These are phyloP conservation scores for Hylaeus volcanicus DNA, from an alignment of 1,140 invertebrate species.

Conservation along the genomic window DNA sequence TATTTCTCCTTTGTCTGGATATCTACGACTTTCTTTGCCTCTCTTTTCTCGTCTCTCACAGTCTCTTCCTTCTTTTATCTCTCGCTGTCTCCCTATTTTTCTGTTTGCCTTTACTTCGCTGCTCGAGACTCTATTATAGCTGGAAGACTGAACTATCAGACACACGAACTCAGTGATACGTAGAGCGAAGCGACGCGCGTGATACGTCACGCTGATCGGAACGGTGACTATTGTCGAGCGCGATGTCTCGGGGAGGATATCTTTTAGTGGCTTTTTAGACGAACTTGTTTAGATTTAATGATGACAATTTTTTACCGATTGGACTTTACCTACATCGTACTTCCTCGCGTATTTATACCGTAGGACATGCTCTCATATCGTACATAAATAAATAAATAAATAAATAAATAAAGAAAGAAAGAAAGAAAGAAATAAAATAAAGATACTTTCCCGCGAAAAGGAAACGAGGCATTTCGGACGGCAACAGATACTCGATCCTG, in stretches of 20 bases:
- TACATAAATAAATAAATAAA: too few relatives aligned
- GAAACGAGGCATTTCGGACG: neutral
- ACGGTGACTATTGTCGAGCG: neutral
- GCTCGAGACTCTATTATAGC: slow-evolving; percentile 49
- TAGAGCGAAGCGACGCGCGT: neutral
- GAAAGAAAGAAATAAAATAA: too few relatives aligned
- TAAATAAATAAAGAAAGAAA: too few relatives aligned
- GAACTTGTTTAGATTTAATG: too few relatives aligned
- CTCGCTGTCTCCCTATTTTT: slow-evolving; percentile 23
- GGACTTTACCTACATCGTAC: too few relatives aligned
- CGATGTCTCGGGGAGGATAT: neutral
- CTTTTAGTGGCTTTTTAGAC: too few relatives aligned
- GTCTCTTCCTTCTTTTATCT: neutral
- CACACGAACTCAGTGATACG: neutral
- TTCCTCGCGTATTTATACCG: too few relatives aligned
- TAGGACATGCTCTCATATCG: too few relatives aligned
- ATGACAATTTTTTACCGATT: too few relatives aligned
- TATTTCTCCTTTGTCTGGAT: slow-evolving; percentile 36
- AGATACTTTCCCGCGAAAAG: too few relatives aligned
- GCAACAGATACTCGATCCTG: neutral
- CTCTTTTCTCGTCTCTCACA: slow-evolving; percentile 1
- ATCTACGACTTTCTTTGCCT: slow-evolving; percentile 41
- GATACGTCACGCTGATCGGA: neutral
- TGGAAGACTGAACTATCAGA: slow-evolving; percentile 24
- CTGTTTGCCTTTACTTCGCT: slow-evolving; percentile 49